phyloP scores from a whole-genome alignment of 2,797 vertebrate genomes.

The Bovichtus variegatus region DNA sequence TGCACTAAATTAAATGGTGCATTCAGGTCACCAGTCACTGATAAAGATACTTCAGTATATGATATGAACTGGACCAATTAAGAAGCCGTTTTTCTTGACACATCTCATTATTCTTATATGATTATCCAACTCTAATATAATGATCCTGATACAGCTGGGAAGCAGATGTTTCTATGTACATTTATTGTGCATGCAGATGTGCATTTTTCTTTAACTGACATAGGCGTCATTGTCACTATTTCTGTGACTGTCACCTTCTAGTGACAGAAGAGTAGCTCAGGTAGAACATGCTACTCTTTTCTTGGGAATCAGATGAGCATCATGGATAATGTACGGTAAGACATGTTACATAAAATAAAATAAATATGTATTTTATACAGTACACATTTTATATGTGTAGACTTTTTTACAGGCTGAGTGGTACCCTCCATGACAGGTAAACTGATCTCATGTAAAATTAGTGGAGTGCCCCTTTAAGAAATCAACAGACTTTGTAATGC shows the following conservation, averaged over 20 bases:
- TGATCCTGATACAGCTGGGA: not conserved
- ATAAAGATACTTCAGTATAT: not conserved
- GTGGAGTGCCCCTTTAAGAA: not conserved
- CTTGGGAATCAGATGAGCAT: not conserved
- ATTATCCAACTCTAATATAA: constrained; percentile 3
- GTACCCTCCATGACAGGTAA: not conserved
- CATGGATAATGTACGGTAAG: not conserved
- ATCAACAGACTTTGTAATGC: not conserved
- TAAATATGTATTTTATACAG: too few species aligned
- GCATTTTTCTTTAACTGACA: not conserved
- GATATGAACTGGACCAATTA: constrained; percentile 1
- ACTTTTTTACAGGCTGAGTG: not conserved
- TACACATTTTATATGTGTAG: too few species aligned
- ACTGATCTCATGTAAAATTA: not conserved
- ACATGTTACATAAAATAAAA: not conserved
- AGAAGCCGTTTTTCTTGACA: not conserved
- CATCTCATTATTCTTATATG: constrained; percentile 12
- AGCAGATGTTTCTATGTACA: not conserved
- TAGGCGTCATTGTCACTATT: not conserved
- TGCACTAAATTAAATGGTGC: not conserved
- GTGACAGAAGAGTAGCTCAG: not conserved
- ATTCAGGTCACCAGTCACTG: constrained; percentile 24
- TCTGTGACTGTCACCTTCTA: not conserved
- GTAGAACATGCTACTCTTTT: not conserved
- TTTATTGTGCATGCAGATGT: not conserved